Conservation (phyloP, 2,888 invertebrate genomes). For the Microdon myrmicae region DNA sequence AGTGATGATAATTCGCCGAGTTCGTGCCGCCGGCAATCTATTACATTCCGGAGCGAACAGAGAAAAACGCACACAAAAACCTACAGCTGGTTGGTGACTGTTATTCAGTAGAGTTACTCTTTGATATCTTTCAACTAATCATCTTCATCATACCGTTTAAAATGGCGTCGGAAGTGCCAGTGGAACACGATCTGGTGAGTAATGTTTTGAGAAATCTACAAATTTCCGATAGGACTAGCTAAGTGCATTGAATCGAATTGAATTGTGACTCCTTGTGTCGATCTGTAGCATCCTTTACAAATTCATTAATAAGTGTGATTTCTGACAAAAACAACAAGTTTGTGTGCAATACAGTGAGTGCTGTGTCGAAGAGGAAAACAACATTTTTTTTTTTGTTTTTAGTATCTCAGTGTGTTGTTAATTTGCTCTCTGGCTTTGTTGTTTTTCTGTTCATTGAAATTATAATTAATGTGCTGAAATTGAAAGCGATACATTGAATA, state of each 20-base stretch:
- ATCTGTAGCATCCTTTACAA: not conserved
- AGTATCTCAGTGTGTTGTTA: no score
- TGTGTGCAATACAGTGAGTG: slow-evolving; percentile 11
- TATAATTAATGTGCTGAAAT: slow-evolving; percentile 34
- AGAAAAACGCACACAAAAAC: slow-evolving; percentile 17
- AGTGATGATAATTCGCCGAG: slow-evolving; percentile 29
- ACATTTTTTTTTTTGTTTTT: no score
- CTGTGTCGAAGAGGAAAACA: slow-evolving; percentile 13
- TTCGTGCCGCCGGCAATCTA: slow-evolving; percentile 13
- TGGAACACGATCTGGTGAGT: slow-evolving; percentile 57
- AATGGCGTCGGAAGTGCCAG: slow-evolving; percentile 61
- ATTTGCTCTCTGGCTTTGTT: no score
- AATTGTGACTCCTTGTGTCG: slow-evolving; percentile 2
- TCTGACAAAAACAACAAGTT: slow-evolving; percentile 5
- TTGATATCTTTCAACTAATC: slow-evolving; percentile 43
- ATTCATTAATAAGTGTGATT: slow-evolving; percentile 11
- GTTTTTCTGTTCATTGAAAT: no score
- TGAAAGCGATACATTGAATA: slow-evolving; percentile 28
- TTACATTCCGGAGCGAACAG: not conserved
- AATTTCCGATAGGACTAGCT: slow-evolving; percentile 16
- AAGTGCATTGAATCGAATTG: slow-evolving; percentile 1
- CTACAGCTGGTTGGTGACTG: slow-evolving; percentile 4
- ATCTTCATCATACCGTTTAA: slow-evolving; percentile 55
- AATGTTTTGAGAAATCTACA: slow-evolving; percentile 21
- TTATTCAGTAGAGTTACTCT: slow-evolving; percentile 29